Base-by-base conservation (phyloP, 2,113 vertebrate genomes). In the Prietella phreatophila region DNA sequence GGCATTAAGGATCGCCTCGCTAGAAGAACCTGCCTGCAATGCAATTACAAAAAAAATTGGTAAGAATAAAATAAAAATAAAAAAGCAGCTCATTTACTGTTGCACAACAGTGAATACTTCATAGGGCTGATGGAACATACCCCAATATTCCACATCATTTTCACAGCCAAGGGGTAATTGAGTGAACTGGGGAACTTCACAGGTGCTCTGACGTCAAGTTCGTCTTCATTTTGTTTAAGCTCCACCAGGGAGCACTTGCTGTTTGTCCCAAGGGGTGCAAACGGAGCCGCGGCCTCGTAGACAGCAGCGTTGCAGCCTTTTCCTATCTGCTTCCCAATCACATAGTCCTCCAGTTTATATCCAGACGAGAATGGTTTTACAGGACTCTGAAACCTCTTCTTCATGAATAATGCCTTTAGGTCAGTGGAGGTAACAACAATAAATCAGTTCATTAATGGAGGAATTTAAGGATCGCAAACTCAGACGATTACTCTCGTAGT, bases 231-330 rank as follows among this genome's bases (percentile, higher is more conserved):
- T 15, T 88, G 0, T 5, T 67, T 69, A 61, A 93, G 47, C 85
- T 89, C 22, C 76, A 93, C 0, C 82, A 91, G 78, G 0, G 92
- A 81, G 0, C 1, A n/a, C 47, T 81, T 75, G 17, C 39, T 4
- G 25, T 25, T 82, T 84, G 91, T 42, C 0, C 61, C 82, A 30
- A 17, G 10, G 0, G 56, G 61, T 1, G 88, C 60, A 36, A 93
- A 93, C 1, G 93, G 93, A 86, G 95, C 86, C 0, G 96, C 91
- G 8, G 97, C 97, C 86, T 98, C 97, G 0, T 99, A 98, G 67
- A 99, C 98, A 0, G 96, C 97, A 0, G 96, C 97, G 0, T 95
- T 97, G 90, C 97, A 98, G 79, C 98, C 98, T 94, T 97, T 97
- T 85, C 97, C 97, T 0, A 99, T 93, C 93, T 96, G 94, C 0